These are phyloP conservation scores for Sparus aurata DNA, from an alignment of 2,797 vertebrate genomes.

Conservation along the genomic window DNA sequence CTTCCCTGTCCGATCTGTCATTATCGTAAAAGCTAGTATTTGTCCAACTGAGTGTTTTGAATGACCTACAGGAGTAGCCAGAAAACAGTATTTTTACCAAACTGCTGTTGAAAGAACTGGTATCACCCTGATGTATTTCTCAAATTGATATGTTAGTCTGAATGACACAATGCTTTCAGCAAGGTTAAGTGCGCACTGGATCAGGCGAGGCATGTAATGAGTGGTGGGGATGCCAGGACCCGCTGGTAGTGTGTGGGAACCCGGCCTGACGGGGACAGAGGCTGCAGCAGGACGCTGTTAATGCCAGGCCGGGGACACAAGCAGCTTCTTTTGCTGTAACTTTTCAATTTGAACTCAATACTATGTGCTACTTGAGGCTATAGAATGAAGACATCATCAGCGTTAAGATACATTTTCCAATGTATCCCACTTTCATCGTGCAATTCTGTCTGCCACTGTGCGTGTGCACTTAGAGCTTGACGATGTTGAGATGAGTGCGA, in stretches of 20 bases:
- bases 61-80: not conserved
- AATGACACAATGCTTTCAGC: constrained; percentile 34
- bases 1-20: not conserved
- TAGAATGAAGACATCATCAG: no score
- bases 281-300: not conserved
- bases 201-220: constrained; percentile 25
- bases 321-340: no score
- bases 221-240: constrained; percentile 40
- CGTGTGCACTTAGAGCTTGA: no score
- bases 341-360: no score
- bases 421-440: no score
- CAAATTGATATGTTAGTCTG: constrained; percentile 3
- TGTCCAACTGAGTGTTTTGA: not conserved
- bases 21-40: constrained; percentile 1
- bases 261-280: constrained; percentile 26
- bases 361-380: no score
- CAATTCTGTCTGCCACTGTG: no score
- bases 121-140: not conserved
- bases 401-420: no score
- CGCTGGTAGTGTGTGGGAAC: not conserved
- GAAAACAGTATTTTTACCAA: not conserved
- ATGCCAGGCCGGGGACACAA: not conserved
- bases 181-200: constrained; percentile 21
- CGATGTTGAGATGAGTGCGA: constrained; percentile 16
- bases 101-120: not conserved